Percentiles rank a stretch among this genome's conserved stretches.
phyloP scores from a whole-genome alignment of 35 echinoderm and acorn worm genomes.

The Heliocidaris tuberculata region DNA sequence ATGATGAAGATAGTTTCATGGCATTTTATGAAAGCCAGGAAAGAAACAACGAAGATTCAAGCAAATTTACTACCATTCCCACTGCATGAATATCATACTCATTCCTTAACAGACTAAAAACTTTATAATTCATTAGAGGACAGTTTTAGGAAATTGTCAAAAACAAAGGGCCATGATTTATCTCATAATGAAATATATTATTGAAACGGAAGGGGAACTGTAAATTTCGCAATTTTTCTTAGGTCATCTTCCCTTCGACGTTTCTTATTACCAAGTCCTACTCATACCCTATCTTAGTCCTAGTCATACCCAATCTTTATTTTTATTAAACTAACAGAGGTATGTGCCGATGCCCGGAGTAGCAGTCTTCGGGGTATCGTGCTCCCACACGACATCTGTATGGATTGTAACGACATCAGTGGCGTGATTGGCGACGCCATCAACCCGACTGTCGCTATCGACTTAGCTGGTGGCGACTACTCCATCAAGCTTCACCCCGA shows the following conservation, averaged over 20 bases:
- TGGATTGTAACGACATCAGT: constrained; percentile 64
- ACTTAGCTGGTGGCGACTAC: constrained; percentile 48
- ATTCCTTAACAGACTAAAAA: no score
- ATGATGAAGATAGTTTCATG: no score
- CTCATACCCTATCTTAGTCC: not conserved
- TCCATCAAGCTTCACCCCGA: constrained; percentile 73
- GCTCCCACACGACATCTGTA: constrained; percentile 78
- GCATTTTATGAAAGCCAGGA: no score
- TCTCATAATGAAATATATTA: no score
- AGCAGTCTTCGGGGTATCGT: constrained; percentile 63
- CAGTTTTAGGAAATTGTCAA: no score
- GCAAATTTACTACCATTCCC: no score
- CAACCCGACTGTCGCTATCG: constrained; percentile 64
- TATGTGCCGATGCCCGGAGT: constrained; percentile 59
- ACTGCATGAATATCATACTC: no score
- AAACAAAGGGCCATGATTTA: no score
- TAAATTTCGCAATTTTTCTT: not conserved
- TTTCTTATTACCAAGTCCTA: no score
- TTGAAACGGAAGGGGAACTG: no score
- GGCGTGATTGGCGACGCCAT: constrained; percentile 77
- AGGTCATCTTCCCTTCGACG: not conserved
- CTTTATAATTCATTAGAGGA: no score
- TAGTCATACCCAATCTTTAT: not conserved
- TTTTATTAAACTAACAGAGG: constrained; percentile 40
- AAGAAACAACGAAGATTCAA: no score